A percentile compares a stretch with the other conserved stretches of the same genome.
Evolutionary conservation across 2,113 vertebrate genomes (phyloP).

Genomic region (Pimephales promelas): DNA sequence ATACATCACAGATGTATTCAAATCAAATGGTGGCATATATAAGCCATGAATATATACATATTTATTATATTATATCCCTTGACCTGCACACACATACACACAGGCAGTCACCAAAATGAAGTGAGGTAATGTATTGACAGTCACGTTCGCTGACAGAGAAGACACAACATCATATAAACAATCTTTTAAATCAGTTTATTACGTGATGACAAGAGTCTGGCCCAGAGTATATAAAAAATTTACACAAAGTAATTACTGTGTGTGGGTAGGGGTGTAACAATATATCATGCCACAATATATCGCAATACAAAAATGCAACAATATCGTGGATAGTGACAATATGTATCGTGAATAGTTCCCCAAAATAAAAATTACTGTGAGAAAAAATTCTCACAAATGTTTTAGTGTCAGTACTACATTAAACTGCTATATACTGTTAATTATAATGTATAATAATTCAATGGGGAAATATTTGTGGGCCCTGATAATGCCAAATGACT

Average conservation of each 20-base stretch:
- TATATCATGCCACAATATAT: too few species aligned
- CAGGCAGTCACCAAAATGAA: slow-evolving; percentile 7
- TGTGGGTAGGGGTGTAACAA: too few species aligned
- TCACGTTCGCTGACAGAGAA: slow-evolving; percentile 6
- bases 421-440: too few species aligned
- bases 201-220: slow-evolving; percentile 3
- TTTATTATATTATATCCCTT: background rate
- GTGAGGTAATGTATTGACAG: background rate
- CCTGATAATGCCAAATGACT: too few species aligned
- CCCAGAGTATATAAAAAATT: background rate
- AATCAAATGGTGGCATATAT: background rate
- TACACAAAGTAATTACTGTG: background rate
- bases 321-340: too few species aligned
- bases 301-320: too few species aligned
- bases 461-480: too few species aligned
- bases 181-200: background rate
- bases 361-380: too few species aligned
- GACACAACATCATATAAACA: slow-evolving; percentile 15
- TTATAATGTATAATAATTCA: too few species aligned
- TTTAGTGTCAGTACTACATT: too few species aligned
- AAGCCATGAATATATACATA: background rate
- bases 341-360: too few species aligned
- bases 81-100: background rate
- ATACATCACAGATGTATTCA: background rate
- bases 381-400: too few species aligned